Evolutionary conservation across 2,888 invertebrate genomes (phyloP), one percentile per base, ranked within the genome.

Genomic region (Amiota mariae): DNA sequence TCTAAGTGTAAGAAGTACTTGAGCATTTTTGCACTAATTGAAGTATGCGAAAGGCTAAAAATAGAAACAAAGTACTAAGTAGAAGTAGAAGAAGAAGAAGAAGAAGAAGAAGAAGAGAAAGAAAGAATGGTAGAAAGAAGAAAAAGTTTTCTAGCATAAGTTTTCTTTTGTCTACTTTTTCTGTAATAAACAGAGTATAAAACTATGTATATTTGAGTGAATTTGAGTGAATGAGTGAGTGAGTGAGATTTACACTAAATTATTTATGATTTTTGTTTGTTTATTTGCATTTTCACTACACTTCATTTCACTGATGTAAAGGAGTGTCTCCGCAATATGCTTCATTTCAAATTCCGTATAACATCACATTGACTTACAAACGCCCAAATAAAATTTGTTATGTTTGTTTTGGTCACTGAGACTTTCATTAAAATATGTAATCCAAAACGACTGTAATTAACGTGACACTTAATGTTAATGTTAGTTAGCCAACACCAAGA

Each of bases 1-100:
- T 85, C 80, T 83, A 82, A 80, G 77, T 74, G 76, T 74, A 72
- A 12, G 76, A 73, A 72, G 66, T n/a, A 61, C 61, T 48, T 61
- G n/a, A 49, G 15, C 61, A 49, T 75, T 74, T 73, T 79, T 77
- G 73, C 71, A 73, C 75, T 72, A 72, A 72, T 72, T 72, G 72
- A 72, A 64, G 64, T 54, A 64, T 51, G 61, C 59, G 74, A 70
- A 74, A 56, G 57, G 68, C 36, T 36, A 36, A 36, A 36, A 36
- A 6, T 36, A 36, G 54, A 54, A 54, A n/a, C 54, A 54, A 54
- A 54, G 54, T n/a, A n/a, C n/a, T n/a, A n/a, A n/a, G n/a, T n/a
- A n/a, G n/a, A n/a, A n/a, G n/a, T n/a, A n/a, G 4, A n/a, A n/a
- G 54, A 13, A 8, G 13, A 54, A 54, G 36, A 36, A 6, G 6